Evolutionary conservation across 1,140 invertebrate species (phyloP).

Genomic region (Hycleus phaleratus): DNA sequence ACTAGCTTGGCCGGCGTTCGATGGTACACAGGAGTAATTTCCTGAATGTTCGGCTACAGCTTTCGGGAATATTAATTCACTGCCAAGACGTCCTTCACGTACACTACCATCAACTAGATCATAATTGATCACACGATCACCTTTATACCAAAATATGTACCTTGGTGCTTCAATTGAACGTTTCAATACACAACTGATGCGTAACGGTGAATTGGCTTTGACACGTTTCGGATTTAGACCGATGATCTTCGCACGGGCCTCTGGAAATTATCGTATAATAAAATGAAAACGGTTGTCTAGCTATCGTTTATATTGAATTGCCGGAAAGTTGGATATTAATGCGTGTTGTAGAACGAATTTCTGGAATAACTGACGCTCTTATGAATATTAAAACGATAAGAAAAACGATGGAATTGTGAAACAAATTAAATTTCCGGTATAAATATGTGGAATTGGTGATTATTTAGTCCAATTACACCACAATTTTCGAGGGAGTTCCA

Average conservation of each 20-base stretch:
- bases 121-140: slow-evolving; percentile 65
- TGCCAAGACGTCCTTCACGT: slow-evolving; percentile 43
- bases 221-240: slow-evolving; percentile 66
- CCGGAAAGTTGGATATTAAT: no score
- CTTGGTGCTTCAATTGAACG: slow-evolving; percentile 59
- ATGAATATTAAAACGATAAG: no score
- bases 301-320: no score
- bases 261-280: slow-evolving; percentile 38
- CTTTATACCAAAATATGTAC: slow-evolving; percentile 77
- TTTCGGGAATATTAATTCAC: slow-evolving; percentile 49
- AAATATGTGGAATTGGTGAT: no score
- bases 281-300: background rate
- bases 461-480: no score
- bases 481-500: no score
- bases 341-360: no score
- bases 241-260: slow-evolving; percentile 63
- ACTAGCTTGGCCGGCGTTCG: slow-evolving; percentile 48
- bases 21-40: slow-evolving; percentile 54
- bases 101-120: slow-evolving; percentile 64
- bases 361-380: no score
- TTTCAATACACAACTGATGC: slow-evolving; percentile 61
- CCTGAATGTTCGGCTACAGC: slow-evolving; percentile 48
- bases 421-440: no score
- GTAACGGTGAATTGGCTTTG: slow-evolving; percentile 60
- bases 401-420: no score